Evolutionary conservation across 2,113 vertebrate genomes (phyloP), one percentile per base, ranked within the genome.

Genomic region (Desmodus rotundus): DNA sequence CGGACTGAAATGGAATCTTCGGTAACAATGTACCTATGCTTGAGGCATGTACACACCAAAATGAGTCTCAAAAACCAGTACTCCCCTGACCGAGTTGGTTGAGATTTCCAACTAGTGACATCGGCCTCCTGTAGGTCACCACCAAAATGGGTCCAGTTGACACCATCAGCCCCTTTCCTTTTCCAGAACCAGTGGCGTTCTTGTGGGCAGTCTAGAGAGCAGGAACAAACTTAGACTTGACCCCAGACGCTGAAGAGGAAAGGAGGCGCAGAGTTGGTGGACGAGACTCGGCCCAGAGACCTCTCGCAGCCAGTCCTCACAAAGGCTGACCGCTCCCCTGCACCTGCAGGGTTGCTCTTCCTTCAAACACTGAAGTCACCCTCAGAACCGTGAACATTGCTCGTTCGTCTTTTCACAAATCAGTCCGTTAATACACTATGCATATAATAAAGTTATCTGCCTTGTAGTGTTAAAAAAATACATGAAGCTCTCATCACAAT

Each of bases 11-110:
- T 67, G 0, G 1, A 92, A 33, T 11, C 20, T 20, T 91, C 26
- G 26, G 20, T 45, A 26, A 56, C 58, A 5, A 65, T 5, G 8
- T 50, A 20, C 31, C 24, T 56, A 41, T 16, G 10, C 33, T 63
- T 22, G 41, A 82, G 41, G 13, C 56, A 41, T n/a, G 41, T 52
- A 52, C 12, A 85, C 1, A 16, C 13, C 45, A 63, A 74, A 61
- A 52, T 33, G 1, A 12, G 8, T 93, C 41, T 96, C 94, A 99
- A 97, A 98, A 99, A 31, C 98, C 98, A 7, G 98, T 3, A 52
- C 98, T 98, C 81, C 98, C 98, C 87, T 86, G 93, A 38, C 98
- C 98, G 89, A 98, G 97, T 58, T 98, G 98, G 96, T 98, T 98
- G 93, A 98, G 97, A 96, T 99, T 99, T 13, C 98, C 98, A 0